Evolutionary conservation across 1,140 invertebrate genomes (phyloP), one percentile per base, ranked within the genome.

Genomic region (Yoshiicerus persimilis): DNA sequence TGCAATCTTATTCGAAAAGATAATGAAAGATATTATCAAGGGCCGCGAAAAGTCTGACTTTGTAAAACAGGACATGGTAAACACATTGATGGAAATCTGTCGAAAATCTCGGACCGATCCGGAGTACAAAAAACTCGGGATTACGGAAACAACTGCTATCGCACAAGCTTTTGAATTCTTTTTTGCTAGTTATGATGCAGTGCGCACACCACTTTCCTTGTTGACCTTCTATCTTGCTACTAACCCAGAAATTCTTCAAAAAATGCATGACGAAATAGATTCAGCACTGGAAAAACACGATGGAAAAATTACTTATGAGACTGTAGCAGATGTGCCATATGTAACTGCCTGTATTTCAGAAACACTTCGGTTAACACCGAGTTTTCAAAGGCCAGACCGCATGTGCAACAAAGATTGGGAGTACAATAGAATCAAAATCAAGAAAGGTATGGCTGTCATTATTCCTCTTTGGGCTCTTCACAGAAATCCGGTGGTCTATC

Each of bases 381-480:
- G 80, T 32, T 32, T 89, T 4, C 64, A 70, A 47, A 36, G 89
- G 9, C n/a, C 70, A 23, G 88, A 90, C 27, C 34, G 89, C 8
- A 25, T 87, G 4, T 89, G 89, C 38, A 86, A 66, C 8, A 88
- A 89, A 64, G 89, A 88, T 64, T 89, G 94, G 87, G 93, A 95
- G 32, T 91, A 93, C 6, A 92, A 92, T 3, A n/a, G 36, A 20
- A 13, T 88, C 8, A 39, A 30, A 34, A 80, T 88, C 32, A 83
- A 41, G 34, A 92, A 94, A 32, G 94, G 93, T 3, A 92, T 93
- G n/a, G 88, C 90, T 2, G 64, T 95, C 5, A 91, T 91, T 41
- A 91, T 94, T 62, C 92, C 94, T 4, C 91, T 93, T 10, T 93
- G 89, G 10, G 92, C 92, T 1, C 91, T 95, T 84, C 94, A 95